Base-by-base conservation (phyloP, 2,797 vertebrate species). In the Mormyrops boulengeri region DNA sequence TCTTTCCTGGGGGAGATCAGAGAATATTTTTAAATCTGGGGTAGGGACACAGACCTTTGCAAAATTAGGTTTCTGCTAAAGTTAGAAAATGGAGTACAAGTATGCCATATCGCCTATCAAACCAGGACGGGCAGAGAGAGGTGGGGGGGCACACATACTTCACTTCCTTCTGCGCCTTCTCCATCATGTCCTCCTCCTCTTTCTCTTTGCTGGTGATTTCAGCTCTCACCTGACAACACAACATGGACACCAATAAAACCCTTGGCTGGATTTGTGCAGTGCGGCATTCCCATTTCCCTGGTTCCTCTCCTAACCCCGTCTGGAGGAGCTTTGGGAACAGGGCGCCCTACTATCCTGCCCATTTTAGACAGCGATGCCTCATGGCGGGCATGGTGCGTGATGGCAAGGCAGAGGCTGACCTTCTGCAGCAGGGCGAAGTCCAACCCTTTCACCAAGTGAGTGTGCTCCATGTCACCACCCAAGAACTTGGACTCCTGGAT, bases 401-500 rank as follows among this genome's bases (percentile, higher is more conserved):
- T 11, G 19, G 12, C 14, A 3, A 50, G 14, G 22, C 12, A 22
- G 22, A 47, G 50, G 47, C 93, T 93, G 52, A 98, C 98, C 97
- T 99, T 99, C 94, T 99, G 98, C 91, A 99, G 94, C 90, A 99
- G 95, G 0, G 98, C 98, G 0, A 99, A 99, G 94, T 99, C 98
- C 95, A 99, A 94, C 91, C 98, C 98, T 93, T 99, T 99, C 97
- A 99, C 98, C 97, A 99, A 98, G 97, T 99, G 98, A 96, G 98
- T 99, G 91, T 99, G 98, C 94, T 99, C 98, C 98, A 99, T 99
- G 95, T 99, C 98, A 96, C 98, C 98, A 95, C 98, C 98, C 97
- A 99, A 97, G 92, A 99, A 99, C 95, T 99, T 99, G 66, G 98
- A 99, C 95, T 99, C 98, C 94, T 99, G 98, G 93, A 99, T 99